phyloP scores from a whole-genome alignment of 2,888 invertebrate species.

The Drosophila gaucha region DNA sequence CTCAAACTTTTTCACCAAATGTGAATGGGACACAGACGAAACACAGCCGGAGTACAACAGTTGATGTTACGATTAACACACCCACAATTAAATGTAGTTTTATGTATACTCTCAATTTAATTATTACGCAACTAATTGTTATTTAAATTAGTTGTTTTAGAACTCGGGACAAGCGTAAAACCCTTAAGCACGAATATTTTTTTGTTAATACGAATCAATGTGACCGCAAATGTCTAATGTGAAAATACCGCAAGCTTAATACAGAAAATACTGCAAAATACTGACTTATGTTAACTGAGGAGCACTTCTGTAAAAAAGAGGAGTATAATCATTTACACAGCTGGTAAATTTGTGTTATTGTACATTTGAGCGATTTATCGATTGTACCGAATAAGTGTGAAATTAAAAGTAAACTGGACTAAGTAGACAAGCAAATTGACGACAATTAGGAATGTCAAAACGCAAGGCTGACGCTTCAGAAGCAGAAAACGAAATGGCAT shows the following conservation, averaged over 20 bases:
- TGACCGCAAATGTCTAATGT: conserved; percentile 1
- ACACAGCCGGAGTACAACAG: conserved; percentile 19
- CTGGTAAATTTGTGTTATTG: neutral
- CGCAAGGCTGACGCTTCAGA: conserved; percentile 47
- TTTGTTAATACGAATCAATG: conserved; percentile 34
- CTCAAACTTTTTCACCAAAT: conserved; percentile 61
- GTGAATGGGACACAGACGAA: conserved; percentile 17
- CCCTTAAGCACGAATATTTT: conserved; percentile 47
- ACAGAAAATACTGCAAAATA: neutral
- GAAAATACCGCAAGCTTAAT: conserved; percentile 1
- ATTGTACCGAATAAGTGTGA: neutral
- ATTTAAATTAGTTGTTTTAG: conserved; percentile 24
- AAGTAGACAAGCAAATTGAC: neutral
- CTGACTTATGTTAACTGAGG: conserved; percentile 16
- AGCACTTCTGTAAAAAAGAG: conserved; percentile 12
- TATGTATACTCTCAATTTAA: neutral
- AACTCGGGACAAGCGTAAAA: conserved; percentile 30
- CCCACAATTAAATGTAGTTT: neutral
- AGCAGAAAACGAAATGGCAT: conserved; percentile 39
- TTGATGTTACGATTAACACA: neutral
- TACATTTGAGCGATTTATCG: neutral
- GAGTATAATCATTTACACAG: too few relatives aligned
- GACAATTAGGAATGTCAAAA: conserved; percentile 54
- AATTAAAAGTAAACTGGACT: neutral
- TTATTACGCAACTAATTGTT: conserved; percentile 23